Base-by-base conservation (phyloP, 2,113 vertebrate genomes). In the Nyctibius bracteatus region DNA sequence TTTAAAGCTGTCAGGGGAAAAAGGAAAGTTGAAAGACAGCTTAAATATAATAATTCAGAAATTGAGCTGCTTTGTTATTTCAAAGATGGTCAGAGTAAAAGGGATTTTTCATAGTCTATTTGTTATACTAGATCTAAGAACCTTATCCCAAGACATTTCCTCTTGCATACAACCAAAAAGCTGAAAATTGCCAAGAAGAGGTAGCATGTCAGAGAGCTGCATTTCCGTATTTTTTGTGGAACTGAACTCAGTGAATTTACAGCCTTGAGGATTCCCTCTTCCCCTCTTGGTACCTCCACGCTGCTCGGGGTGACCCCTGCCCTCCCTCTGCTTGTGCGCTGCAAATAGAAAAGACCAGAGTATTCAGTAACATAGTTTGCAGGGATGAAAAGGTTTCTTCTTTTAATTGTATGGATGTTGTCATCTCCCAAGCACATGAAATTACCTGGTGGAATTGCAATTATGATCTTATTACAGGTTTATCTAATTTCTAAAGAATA, bases 21-120 rank as follows among this genome's bases (percentile, higher is more conserved):
- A 97, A 94, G 83, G 63, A 92, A 94, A 94, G 79, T 81, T 97
- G 96, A 96, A 96, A 96, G 97, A 96, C 74, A 92, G 75, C 74
- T 97, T 91, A 92, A 91, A 81, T 95, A 46, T 85, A 95, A 94
- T 95, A 94, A 96, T 88, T 96, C 92, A 97, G 92, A 95, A 96
- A 89, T 62, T 33, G 82, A 96, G 73, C 54, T 95, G 54, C 94
- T 97, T 96, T 95, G 80, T 94, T 95, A 89, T 97, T 96, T 95
- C 79, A 90, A 90, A 97, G 51, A 92, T 92, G 75, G 81, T 41
- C 84, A 63, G 70, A 87, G 67, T 44, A 78, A 88, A 83, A 75
- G 46, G n/a, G 51, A 67, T 75, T 96, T 94, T 97, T 92, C 51
- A 35, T 88, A 87, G 72, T 4, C 39, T 80, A 8, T 91, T 94